Evolutionary conservation across 2,888 invertebrate genomes (phyloP), one percentile per base, ranked within the genome.

Genomic region (Gandaritis pyraliata): DNA sequence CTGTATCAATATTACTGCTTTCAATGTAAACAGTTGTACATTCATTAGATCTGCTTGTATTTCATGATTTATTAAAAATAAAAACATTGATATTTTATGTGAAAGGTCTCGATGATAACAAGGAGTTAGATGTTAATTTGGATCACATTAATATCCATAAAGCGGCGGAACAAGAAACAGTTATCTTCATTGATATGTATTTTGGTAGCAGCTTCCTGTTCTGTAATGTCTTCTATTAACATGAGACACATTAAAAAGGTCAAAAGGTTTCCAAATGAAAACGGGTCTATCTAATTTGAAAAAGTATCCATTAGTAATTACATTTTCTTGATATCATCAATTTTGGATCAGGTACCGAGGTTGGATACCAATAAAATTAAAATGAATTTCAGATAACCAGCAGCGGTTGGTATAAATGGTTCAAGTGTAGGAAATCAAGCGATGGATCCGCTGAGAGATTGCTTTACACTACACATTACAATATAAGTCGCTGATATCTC

Each of bases 291-390:
- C 78, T 75, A 80, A 84, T 80, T 81, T 79, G 56, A 64, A 71
- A 71, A 75, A 74, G 74, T 75, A 76, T 75, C 78, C 77, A 80
- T 80, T 77, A 79, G 75, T 81, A 75, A 80, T 83, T 79, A 83
- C 68, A 73, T 81, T 77, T 81, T 79, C 79, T 69, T 65, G 76
- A 80, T 83, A 82, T 74, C 75, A 61, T 66, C 59, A 70, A 72
- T 66, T 69, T 66, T 69, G 72, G 73, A 76, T 75, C 69, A 75
- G 75, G 74, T 76, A 71, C 73, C 71, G 67, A 62, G 64, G 58
- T 70, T 75, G 75, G 75, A 82, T 82, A 71, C 77, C 76, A 80
- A 82, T 83, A 80, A 80, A 79, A 80, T 80, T 80, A 66, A 82
- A 84, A 81, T 80, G 71, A 73, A 73, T 68, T 74, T 77, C 66